Base-by-base conservation (phyloP, 2,888 invertebrate genomes). In the Ochropleura plecta region DNA sequence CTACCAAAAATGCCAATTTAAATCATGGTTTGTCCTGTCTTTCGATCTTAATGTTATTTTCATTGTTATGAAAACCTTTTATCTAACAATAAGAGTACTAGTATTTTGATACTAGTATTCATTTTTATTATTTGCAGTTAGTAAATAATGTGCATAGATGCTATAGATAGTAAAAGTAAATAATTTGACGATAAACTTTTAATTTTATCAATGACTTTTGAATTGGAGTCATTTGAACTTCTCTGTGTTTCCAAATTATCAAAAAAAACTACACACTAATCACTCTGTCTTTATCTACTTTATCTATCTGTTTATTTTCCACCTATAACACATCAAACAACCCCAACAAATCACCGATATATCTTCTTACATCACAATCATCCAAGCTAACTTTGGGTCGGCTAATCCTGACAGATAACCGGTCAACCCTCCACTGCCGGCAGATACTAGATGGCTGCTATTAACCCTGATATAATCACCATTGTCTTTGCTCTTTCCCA, bases 401-500 rank as follows among this genome's bases (percentile, higher is more conserved):
- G 92, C 89, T 95, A 95, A 96, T 95, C 95, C 94, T 78, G 79
- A 83, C 83, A 88, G 94, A 95, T 95, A 95, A 90, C 87, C 88
- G 86, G 88, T 88, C 88, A 84, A 87, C 88, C 86, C 84, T 60
- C 69, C 69, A 14, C 83, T 84, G 91, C 90, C 86, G 87, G 87
- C 88, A 83, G 90, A 77, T 82, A 87, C 88, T 91, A 91, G 93
- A 94, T 93, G 93, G 93, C 87, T 91, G 94, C 95, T 95, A 95
- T 96, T 95, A 96, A 95, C 94, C 89, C 90, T 91, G 95, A 95
- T 94, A 93, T 91, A 91, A 96, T 96, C 95, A 88, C 92, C 88
- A 94, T 96, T 95, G 96, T 96, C 95, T 96, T 95, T 95, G 94
- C 91, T 91, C 92, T 93, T 95, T 95, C 95, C 94, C 95, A 95